phyloP scores from a whole-genome alignment of 2,113 vertebrate species.

The Herpetotheres cachinnans region DNA sequence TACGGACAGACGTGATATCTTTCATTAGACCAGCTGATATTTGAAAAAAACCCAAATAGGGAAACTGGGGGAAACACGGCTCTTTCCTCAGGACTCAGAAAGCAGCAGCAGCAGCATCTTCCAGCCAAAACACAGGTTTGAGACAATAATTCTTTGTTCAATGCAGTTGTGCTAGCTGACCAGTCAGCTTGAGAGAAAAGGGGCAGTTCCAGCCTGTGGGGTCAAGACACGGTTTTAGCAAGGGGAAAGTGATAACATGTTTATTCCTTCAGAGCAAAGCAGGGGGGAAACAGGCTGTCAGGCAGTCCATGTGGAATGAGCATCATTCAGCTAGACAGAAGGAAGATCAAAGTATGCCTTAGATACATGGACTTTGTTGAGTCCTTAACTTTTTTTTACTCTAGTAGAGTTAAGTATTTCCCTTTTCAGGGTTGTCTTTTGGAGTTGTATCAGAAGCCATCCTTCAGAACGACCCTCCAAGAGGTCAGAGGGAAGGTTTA shows the following conservation, averaged over 20 bases:
- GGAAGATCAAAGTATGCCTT: not conserved
- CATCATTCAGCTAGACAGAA: not conserved
- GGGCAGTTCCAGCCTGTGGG: not conserved
- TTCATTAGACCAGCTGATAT: not conserved
- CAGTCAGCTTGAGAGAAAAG: not conserved
- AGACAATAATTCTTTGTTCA: not conserved
- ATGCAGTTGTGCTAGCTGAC: not conserved
- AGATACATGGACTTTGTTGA: not conserved
- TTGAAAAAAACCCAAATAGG: not conserved
- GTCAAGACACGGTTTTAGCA: not conserved
- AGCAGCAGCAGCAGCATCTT: not conserved
- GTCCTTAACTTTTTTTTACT: not conserved
- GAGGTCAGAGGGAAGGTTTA: accelerated
- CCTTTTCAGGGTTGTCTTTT: not conserved
- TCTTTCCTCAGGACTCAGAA: not conserved
- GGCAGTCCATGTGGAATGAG: not conserved
- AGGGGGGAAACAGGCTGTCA: not conserved
- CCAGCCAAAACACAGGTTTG: not conserved
- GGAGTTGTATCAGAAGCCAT: not conserved
- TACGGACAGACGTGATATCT: not conserved
- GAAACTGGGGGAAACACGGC: not conserved
- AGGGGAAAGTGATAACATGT: not conserved
- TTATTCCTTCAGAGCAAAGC: not conserved
- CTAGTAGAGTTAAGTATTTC: not conserved
- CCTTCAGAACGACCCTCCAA: not conserved